Base-by-base conservation (phyloP, 64 coral and sea anemone species). In the Montipora sp. region DNA sequence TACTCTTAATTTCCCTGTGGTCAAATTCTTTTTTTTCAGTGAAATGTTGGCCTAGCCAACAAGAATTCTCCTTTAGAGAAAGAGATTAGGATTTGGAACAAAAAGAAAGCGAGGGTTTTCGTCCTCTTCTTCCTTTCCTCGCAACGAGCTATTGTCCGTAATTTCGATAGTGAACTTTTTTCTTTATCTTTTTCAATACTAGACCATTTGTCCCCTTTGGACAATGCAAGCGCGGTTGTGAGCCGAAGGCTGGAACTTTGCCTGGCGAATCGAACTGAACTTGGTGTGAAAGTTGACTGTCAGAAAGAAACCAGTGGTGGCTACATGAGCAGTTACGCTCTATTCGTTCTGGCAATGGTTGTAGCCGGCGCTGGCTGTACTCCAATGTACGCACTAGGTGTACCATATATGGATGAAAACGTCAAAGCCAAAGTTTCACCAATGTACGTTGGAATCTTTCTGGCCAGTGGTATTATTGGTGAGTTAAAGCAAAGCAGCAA, bases 401-500 rank as follows among this genome's bases (percentile, higher is more conserved):
- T 92, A 7, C 94, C 94, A 11, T 92, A 95, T 83, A n/a, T 95
- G 53, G 94, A 95, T 68, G 90, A 95, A 47, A 95, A 95, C 70
- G 84, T 95, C 48, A 95, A 59, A 50, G 49, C 81, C 10, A 86
- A 95, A 59, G 51, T 68, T 53, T 69, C 87, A 9, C 90, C 94
- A 1, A 92, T 95, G 84, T 95, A 95, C 47, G 68, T 95, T n/a
- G 94, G 94, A 6, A 60, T 95, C 19, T 79, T 91, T 48, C 48
- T 61, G 51, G 68, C 93, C 23, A 58, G 85, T 46, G 93, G 93
- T 3, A 92, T 95, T 91, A 14, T 91, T 46, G 93, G 93, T 91
- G 3, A 73, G 90, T 92, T 75, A 23, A 51, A 16, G 10, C 77
- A 80, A 80, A 18, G 5, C 20, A n/a, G 11, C 3, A 19, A 49